Percentiles rank a stretch among this genome's conserved stretches.
Evolutionary conservation across 2,113 vertebrate species (phyloP).

Genomic region (Sturnus vulgaris): DNA sequence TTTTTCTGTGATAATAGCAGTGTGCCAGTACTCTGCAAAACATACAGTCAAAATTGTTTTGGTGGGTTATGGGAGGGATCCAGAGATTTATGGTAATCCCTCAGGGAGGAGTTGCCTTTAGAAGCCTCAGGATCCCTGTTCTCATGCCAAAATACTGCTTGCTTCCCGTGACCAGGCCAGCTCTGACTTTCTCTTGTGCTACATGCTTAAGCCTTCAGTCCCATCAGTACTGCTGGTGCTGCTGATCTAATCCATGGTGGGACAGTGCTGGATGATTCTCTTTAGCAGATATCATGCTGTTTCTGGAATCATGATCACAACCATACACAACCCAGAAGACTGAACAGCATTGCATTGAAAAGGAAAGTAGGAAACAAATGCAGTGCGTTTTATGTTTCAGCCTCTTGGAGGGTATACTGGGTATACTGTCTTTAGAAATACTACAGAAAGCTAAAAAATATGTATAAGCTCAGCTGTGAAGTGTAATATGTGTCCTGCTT

Average conservation of each 20-base stretch:
- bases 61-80: too few species aligned
- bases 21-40: not conserved
- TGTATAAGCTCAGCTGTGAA: not conserved
- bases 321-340: rapidly evolving
- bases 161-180: not conserved
- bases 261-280: not conserved
- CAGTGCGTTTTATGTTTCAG: not conserved
- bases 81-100: not conserved
- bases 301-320: not conserved
- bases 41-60: rapidly evolving
- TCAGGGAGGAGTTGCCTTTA: not conserved
- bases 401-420: not conserved
- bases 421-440: not conserved
- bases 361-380: not conserved
- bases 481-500: rapidly evolving
- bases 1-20: not conserved
- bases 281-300: not conserved
- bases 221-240: not conserved
- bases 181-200: not conserved
- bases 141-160: not conserved
- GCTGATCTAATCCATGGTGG: not conserved
- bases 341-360: not conserved
- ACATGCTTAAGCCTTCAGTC: not conserved
- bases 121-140: not conserved
- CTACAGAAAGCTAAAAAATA: not conserved